Evolutionary conservation across 2,113 vertebrate species (phyloP), one percentile per base, ranked within the genome.

Genomic region (Pimephales promelas): DNA sequence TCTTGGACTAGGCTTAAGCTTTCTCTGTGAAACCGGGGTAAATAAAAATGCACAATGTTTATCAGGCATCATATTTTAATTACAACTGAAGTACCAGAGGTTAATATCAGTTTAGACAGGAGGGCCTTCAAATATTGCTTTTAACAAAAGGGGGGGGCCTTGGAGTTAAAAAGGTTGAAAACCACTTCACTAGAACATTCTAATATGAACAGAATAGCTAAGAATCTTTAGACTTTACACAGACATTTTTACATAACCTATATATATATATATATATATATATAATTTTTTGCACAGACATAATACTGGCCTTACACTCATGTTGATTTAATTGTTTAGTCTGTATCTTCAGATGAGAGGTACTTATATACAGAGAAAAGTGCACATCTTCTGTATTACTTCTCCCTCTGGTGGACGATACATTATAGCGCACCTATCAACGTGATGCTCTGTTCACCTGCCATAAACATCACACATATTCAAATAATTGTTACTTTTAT

Each of bases 361-460:
- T 2, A 36, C 18, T 16, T 18, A 6, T 56, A n/a, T 40, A 1
- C 14, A 0, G 20, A 59, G 10, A 40, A 11, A 77, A 62, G 76
- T n/a, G 14, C 10, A 3, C 1, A 18, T 31, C 3, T 52, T n/a
- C 0, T 5, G 40, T 56, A 70, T 40, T 31, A 13, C 4, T 18
- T 1, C 84, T 89, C 90, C 91, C 86, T 83, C 91, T 89, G 81
- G 88, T 89, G 93, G 79, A 47, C 11, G 20, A n/a, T 26, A 49
- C 28, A 82, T 7, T 61, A 0, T 5, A 66, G n/a, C 54, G 66
- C 52, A 81, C 3, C 47, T 8, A 28, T 77, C 26, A 54, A 57
- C 0, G 1, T 20, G 5, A 49, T 22, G 45, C 43, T n/a, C 45
- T 36, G n/a, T 9, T 28, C 24, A 47, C 20, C 45, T 81, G 49